phyloP scores from a whole-genome alignment of 1,140 invertebrate genomes.

The Mya arenaria region DNA sequence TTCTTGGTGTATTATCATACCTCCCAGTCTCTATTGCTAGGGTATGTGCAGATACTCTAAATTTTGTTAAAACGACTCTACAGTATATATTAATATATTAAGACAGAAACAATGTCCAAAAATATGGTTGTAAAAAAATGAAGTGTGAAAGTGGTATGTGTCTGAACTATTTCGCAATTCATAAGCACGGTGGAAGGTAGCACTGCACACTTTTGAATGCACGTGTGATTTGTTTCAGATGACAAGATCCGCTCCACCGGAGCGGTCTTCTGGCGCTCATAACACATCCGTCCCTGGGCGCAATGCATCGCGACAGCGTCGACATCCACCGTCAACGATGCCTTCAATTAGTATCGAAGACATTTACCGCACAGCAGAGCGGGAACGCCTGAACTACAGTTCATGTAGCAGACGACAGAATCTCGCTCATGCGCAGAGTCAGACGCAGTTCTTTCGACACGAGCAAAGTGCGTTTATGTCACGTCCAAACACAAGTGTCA shows the following conservation, averaged over 20 bases:
- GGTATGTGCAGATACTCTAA: too few relatives aligned
- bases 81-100: too few relatives aligned
- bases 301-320: background rate
- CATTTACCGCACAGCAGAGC: conserved; percentile 45
- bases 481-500: conserved; percentile 44
- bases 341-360: conserved; percentile 43
- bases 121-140: too few relatives aligned
- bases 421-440: conserved; percentile 51
- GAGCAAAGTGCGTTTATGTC: conserved; percentile 16
- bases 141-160: too few relatives aligned
- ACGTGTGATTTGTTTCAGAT: too few relatives aligned
- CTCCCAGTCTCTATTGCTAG: too few relatives aligned
- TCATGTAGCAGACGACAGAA: conserved; percentile 45
- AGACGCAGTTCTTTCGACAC: conserved; percentile 48
- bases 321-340: background rate
- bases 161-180: background rate
- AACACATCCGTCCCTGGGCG: background rate
- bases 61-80: too few relatives aligned
- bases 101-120: too few relatives aligned
- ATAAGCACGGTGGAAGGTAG: background rate
- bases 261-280: conserved; percentile 18
- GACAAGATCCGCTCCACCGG: conserved; percentile 47
- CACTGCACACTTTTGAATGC: too few relatives aligned
- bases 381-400: conserved; percentile 45
- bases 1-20: too few relatives aligned